Evolutionary conservation across 2,888 invertebrate species (phyloP), one percentile per base, ranked within the genome.

Genomic region (Polia nebulosa): DNA sequence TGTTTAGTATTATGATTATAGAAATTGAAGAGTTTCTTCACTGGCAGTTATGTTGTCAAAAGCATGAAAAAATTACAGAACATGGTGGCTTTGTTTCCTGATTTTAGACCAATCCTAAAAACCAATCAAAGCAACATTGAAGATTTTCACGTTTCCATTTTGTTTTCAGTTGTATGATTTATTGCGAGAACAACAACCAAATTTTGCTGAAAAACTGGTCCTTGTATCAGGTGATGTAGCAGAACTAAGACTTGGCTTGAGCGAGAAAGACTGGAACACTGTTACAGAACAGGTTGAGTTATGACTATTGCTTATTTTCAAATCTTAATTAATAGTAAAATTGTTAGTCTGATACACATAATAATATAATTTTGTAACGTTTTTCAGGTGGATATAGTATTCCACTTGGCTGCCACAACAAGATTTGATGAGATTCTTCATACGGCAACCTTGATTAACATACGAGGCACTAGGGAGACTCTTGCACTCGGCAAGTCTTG

Each of bases 241-340:
- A 2, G 68, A 77, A 5, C 22, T 68, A 0, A 64, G 36, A 36
- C 68, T 80, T 36, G 80, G 71, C 6, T 15, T 80, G 2, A 63
- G 55, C 17, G 63, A 79, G 8, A 29, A 67, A 9, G 83, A 82
- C 36, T 76, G 81, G 73, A 53, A 58, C 2, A 36, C 41, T 6
- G 47, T 82, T 8, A 52, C 45, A 1, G 52, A 76, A n/a, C 69
- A 82, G 72, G 78, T 76, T n/a, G n/a, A n/a, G n/a, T n/a, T n/a
- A 20, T 20, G 20, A 8, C 8, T n/a, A 5, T 1, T 17, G 17
- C 0, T 39, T 39, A 6, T 39, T 39, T 0, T 5, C 13, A 6
- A 17, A 39, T n/a, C 17, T 6, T 17, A 39, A 17, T 5, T n/a
- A n/a, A n/a, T n/a, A n/a, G n/a, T n/a, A n/a, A n/a, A n/a, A n/a